Evolutionary conservation across 2,888 invertebrate genomes (phyloP).

Genomic region (Resseliella maxima): DNA sequence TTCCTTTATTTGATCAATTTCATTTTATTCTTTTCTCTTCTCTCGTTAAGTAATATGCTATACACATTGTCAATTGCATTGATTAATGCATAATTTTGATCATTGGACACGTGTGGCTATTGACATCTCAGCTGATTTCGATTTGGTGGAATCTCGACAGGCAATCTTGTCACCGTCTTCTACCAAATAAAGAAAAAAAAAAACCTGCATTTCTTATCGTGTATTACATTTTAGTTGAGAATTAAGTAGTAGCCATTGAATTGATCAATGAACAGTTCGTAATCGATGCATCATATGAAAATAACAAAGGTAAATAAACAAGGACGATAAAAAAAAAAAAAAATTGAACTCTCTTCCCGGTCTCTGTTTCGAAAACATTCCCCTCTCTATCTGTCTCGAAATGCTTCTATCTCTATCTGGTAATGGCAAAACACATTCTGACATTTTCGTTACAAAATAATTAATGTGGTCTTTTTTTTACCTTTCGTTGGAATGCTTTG

Average conservation of each 20-base stretch:
- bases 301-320: conserved; percentile 51
- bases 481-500: not conserved
- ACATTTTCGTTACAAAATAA: conserved; percentile 55
- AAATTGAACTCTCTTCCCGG: too few species aligned
- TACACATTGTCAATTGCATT: not conserved
- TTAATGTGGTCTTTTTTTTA: not conserved
- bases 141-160: not conserved
- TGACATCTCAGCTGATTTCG: not conserved
- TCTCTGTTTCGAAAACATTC: too few species aligned
- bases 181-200: too few species aligned
- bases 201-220: not conserved
- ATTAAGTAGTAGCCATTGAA: conserved; percentile 22
- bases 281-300: conserved; percentile 1
- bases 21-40: not conserved
- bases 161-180: not conserved
- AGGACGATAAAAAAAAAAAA: not conserved
- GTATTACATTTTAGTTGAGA: not conserved
- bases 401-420: too few species aligned
- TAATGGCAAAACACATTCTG: conserved; percentile 41
- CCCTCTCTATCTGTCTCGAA: too few species aligned
- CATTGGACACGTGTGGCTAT: conserved; percentile 30
- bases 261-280: conserved; percentile 12
- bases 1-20: not conserved
- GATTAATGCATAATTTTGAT: conserved; percentile 34
- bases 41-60: not conserved